These are phyloP conservation scores for Neoarius graeffei DNA, from an alignment of 2,113 vertebrate species.

Conservation along the genomic window DNA sequence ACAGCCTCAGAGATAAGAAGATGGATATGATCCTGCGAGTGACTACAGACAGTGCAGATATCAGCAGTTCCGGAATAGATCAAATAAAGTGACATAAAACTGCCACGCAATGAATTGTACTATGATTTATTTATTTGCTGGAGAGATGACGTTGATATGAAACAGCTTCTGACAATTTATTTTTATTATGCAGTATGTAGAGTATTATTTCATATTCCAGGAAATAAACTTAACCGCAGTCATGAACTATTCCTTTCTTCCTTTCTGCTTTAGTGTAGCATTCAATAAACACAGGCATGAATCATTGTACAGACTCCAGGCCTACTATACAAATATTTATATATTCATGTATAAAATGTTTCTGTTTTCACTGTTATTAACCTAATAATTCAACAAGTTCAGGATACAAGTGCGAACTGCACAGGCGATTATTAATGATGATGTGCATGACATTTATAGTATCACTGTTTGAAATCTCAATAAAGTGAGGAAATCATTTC, in stretches of 20 bases:
- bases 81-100: not conserved
- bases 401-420: not conserved
- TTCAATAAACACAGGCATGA: not conserved
- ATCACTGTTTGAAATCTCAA: constrained; percentile 30
- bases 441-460: constrained; percentile 15
- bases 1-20: constrained; percentile 33
- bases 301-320: not conserved
- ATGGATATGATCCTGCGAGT: constrained; percentile 42
- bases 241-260: not conserved
- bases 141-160: not conserved
- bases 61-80: constrained; percentile 7
- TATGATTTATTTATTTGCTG: not conserved
- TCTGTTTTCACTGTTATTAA: constrained; percentile 3
- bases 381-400: not conserved
- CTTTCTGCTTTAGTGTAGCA: not conserved
- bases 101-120: not conserved
- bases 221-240: not conserved
- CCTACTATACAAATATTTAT: not conserved
- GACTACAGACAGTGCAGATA: constrained; percentile 33
- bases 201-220: not conserved
- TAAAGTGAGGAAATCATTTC: constrained; percentile 51
- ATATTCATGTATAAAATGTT: not conserved
- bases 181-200: not conserved
- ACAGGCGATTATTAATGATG: constrained; percentile 4
- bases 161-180: not conserved